A percentile compares a stretch with the other conserved stretches of the same genome.
Conservation (phyloP, 2,888 invertebrate species). For the Hedya salicella region DNA sequence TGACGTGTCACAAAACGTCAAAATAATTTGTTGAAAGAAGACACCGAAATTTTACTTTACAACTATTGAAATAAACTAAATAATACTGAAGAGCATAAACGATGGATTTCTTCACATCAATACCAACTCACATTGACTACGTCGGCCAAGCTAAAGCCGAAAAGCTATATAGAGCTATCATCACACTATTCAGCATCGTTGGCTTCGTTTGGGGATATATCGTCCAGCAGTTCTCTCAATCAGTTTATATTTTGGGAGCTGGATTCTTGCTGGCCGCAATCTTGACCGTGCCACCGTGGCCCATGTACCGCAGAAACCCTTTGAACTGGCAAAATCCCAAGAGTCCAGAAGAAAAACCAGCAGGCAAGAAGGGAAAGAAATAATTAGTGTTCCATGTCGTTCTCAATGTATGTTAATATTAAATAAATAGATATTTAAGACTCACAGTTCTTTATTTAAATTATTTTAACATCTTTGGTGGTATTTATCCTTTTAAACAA, state of each 20-base stretch:
- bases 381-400: constrained; percentile 49
- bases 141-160: constrained; percentile 96
- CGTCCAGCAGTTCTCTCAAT: constrained; percentile 98
- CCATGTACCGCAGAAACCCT: constrained; percentile 95
- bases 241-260: constrained; percentile 95
- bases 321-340: constrained; percentile 94
- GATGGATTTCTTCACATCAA: constrained; percentile 80
- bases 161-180: constrained; percentile 94
- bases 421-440: constrained; percentile 49
- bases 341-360: constrained; percentile 72
- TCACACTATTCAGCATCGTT: constrained; percentile 95
- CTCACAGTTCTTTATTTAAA: constrained; percentile 15
- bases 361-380: constrained; percentile 84
- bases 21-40: too few species aligned
- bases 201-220: constrained; percentile 97
- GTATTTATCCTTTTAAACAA: not conserved
- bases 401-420: constrained; percentile 15
- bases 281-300: constrained; percentile 98
- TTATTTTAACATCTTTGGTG: constrained; percentile 27
- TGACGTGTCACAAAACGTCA: constrained; percentile 9
- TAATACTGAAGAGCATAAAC: constrained; percentile 35
- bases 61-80: too few species aligned
- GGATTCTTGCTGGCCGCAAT: constrained; percentile 95
- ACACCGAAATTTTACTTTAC: too few species aligned
- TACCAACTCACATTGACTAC: constrained; percentile 88